Conservation (phyloP, 2,888 invertebrate genomes). For the Oxyteleia sp. region DNA sequence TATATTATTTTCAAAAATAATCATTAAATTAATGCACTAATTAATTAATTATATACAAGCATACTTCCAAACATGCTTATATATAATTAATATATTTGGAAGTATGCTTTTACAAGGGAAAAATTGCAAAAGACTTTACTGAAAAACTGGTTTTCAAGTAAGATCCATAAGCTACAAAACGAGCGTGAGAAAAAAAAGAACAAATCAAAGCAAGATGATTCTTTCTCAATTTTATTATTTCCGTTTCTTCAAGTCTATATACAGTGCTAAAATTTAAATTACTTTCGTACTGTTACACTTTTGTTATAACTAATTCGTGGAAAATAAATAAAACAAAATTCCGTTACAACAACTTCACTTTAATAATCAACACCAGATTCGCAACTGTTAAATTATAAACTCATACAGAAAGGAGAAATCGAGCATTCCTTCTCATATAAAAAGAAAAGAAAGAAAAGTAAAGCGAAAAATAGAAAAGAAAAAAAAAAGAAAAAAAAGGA, state of each 20-base stretch:
- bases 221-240: slow-evolving; percentile 63
- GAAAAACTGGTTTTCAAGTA: too few species aligned
- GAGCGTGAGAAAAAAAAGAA: too few species aligned
- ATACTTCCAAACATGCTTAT: too few species aligned
- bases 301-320: slow-evolving; percentile 54
- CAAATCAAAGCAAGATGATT: slow-evolving; percentile 33
- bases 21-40: too few species aligned
- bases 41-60: too few species aligned
- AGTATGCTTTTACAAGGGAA: too few species aligned
- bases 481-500: slow-evolving; percentile 11
- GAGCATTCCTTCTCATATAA: slow-evolving; percentile 4
- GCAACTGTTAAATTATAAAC: slow-evolving; percentile 62
- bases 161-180: too few species aligned
- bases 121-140: too few species aligned
- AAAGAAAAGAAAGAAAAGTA: slow-evolving; percentile 13
- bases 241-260: slow-evolving; percentile 62
- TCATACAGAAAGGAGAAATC: slow-evolving; percentile 59
- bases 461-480: slow-evolving; percentile 10
- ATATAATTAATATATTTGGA: too few species aligned
- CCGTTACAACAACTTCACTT: slow-evolving; percentile 60
- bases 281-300: slow-evolving; percentile 60
- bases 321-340: slow-evolving; percentile 69
- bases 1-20: too few species aligned
- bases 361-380: slow-evolving; percentile 63
- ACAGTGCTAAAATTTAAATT: slow-evolving; percentile 64